Evolutionary conservation across 92 coral and sea anemone species (phyloP).

Genomic region (Epizoanthus fatuus): DNA sequence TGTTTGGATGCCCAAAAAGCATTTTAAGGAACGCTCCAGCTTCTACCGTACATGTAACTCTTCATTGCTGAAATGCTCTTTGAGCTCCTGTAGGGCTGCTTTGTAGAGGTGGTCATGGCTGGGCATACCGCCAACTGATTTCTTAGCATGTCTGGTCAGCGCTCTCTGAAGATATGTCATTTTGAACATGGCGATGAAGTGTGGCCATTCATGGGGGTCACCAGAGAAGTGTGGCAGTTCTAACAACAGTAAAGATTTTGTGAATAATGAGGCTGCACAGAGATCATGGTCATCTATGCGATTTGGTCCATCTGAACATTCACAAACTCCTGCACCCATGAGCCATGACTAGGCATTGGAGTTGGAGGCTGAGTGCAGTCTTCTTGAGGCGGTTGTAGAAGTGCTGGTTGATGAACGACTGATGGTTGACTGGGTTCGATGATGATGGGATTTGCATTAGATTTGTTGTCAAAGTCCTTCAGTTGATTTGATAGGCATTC

Average conservation of each 20-base stretch:
- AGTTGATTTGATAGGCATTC: slow-evolving; percentile 39
- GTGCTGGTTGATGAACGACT: background rate
- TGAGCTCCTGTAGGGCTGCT: no score
- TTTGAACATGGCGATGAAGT: slow-evolving; percentile 43
- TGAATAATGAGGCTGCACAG: slow-evolving; percentile 2
- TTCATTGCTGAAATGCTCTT: slow-evolving; percentile 8
- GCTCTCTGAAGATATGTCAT: slow-evolving; percentile 62
- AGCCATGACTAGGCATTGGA: slow-evolving; percentile 14
- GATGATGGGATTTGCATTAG: background rate
- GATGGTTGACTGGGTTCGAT: background rate
- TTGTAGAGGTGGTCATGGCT: slow-evolving; percentile 60
- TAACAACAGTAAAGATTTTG: slow-evolving; percentile 20
- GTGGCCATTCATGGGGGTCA: slow-evolving; percentile 30
- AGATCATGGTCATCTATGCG: background rate
- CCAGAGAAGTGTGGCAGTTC: slow-evolving; percentile 36
- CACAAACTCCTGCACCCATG: slow-evolving; percentile 45
- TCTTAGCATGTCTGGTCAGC: slow-evolving; percentile 47
- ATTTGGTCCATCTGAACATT: background rate
- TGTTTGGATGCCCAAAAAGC: slow-evolving; percentile 46
- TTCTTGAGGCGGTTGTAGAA: background rate
- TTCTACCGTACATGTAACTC: background rate
- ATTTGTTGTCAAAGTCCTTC: slow-evolving; percentile 24
- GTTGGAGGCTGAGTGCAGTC: background rate
- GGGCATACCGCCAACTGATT: slow-evolving; percentile 34
- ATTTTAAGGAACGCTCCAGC: slow-evolving; percentile 43